phyloP scores from a whole-genome alignment of 2,797 vertebrate genomes.

The Buceros bicornis region DNA sequence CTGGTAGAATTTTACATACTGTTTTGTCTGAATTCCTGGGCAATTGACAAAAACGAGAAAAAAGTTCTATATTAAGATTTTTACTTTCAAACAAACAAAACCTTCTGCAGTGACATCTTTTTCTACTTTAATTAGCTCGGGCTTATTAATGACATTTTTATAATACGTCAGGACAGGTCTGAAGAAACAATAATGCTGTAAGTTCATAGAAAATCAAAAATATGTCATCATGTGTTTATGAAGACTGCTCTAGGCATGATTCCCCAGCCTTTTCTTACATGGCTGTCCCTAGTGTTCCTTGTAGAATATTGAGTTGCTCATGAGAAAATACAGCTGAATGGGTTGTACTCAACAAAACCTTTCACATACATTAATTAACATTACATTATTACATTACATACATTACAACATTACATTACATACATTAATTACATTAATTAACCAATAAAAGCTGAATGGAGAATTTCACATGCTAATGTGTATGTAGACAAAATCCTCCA shows the following conservation, averaged over 20 bases:
- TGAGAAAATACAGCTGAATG: not conserved
- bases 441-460: not conserved
- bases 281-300: not conserved
- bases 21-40: not conserved
- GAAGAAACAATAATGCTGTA: not conserved
- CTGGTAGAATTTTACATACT: not conserved
- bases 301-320: not conserved
- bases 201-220: conserved; percentile 3
- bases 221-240: not conserved
- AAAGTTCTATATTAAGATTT: not conserved
- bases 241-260: not conserved
- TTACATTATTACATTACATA: too few relatives aligned
- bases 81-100: not conserved
- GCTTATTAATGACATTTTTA: not conserved
- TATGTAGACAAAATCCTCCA: not conserved
- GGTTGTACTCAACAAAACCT: not conserved
- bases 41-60: not conserved
- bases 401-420: too few relatives aligned
- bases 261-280: not conserved
- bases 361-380: not conserved
- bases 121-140: not conserved
- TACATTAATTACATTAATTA: not conserved
- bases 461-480: not conserved
- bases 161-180: not conserved
- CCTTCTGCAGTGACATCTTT: not conserved